Conservation (phyloP, 1,140 invertebrate genomes). For the Melipona quadrifasciata region DNA sequence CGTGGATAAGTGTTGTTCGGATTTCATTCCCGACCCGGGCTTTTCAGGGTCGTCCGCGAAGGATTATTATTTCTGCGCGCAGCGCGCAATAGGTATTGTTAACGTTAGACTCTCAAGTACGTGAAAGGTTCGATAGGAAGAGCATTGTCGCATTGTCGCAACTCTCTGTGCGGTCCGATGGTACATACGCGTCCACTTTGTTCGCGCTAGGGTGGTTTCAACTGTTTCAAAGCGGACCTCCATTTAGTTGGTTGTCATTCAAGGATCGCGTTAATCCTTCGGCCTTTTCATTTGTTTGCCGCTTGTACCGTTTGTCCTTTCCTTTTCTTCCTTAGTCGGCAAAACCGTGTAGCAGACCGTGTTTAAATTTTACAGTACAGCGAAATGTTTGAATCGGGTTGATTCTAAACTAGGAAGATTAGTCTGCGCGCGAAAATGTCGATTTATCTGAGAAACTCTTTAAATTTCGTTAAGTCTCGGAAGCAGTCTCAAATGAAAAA, state of each 20-base stretch:
- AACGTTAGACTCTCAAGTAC: not conserved
- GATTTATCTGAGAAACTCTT: too few relatives aligned
- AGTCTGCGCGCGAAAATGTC: too few relatives aligned
- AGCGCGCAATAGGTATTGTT: too few relatives aligned
- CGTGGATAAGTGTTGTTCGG: conserved; percentile 16
- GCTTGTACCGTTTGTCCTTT: too few relatives aligned
- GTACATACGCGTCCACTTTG: not conserved
- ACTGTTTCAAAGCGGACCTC: not conserved
- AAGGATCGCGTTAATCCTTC: not conserved
- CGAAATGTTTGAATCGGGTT: too few relatives aligned
- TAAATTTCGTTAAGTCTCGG: too few relatives aligned
- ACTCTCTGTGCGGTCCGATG: not conserved
- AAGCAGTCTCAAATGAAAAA: too few relatives aligned
- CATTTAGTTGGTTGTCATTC: not conserved
- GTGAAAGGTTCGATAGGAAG: conserved; percentile 10
- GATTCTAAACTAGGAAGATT: too few relatives aligned
- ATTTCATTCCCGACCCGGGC: conserved; percentile 6
- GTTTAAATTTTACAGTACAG: too few relatives aligned
- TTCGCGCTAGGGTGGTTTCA: not conserved
- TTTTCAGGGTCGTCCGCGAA: conserved; percentile 26
- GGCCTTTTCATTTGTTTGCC: not conserved
- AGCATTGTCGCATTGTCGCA: conserved; percentile 15
- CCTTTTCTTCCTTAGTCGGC: not conserved
- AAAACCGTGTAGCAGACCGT: not conserved
- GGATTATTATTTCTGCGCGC: conserved; percentile 15